Base-by-base conservation (phyloP, 1,140 invertebrate genomes). In the Rhynchophorus ferrugineus region DNA sequence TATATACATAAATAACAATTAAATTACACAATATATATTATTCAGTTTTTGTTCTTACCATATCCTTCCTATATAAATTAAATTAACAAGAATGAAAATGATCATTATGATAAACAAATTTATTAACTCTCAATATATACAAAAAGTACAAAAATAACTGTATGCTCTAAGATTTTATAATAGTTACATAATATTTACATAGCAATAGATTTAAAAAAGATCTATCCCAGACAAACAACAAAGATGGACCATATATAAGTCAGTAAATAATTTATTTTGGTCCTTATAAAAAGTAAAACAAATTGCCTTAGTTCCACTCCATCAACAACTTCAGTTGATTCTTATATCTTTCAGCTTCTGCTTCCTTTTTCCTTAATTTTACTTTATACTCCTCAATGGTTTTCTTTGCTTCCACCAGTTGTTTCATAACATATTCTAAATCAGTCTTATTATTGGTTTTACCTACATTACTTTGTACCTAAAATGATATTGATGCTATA, bases 311-410 rank as follows among this genome's bases (percentile, higher is more conserved):
- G 11, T 29, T 29, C 24, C 24, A 22, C 14, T 59, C 34, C 61
- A 59, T 58, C 14, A 63, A 36, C 24, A 61, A 49, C 48, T 61
- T 61, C 21, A 76, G 62, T 56, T 78, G 73, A 56, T 73, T 71
- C 52, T 76, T 76, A 52, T 78, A 78, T 39, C 68, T 67, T 60
- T 78, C 74, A 0, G 71, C 73, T 63, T 78, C 75, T 36, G 70
- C 67, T 39, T 75, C 73, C 61, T 76, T 77, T 41, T 73, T 71
- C 38, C 67, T 61, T 22, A 77, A 66, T 55, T 75, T 71, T 51
- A 71, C 69, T 41, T 74, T 74, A 54, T 76, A 78, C 49, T 74
- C 71, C 22, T 75, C 74, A 1, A 70, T 71, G 59, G 70, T 62
- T 61, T 68, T 72, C 59, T 66, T 62, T 2, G 75, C 72, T 59